Evolutionary conservation across 2,888 invertebrate genomes (phyloP).

Genomic region (Lordiphosa andalusiaca): DNA sequence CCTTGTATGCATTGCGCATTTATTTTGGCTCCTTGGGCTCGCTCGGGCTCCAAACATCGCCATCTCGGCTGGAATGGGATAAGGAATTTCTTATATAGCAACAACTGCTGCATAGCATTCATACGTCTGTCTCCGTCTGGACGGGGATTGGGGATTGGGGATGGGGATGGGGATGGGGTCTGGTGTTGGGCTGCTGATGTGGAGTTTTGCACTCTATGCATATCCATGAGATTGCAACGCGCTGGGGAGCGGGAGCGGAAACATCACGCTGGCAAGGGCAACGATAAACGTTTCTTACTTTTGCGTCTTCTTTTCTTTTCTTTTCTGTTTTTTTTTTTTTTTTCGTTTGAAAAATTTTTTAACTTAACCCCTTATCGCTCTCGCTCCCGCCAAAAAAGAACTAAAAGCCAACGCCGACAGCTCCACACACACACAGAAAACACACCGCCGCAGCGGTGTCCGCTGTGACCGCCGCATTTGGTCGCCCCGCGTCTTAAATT

Average conservation of each 20-base stretch:
- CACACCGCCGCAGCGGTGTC: constrained; percentile 3
- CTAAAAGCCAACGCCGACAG: constrained; percentile 41
- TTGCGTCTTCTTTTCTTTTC: constrained; percentile 2
- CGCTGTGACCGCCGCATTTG: constrained; percentile 9
- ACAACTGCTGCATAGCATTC: constrained; percentile 66
- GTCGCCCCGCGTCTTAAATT: constrained; percentile 48
- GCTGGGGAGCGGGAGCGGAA: constrained; percentile 12
- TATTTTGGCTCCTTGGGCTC: constrained; percentile 44
- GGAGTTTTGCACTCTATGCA: constrained; percentile 47
- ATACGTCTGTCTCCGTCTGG: constrained; percentile 37
- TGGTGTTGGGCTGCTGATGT: no score
- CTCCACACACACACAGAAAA: no score
- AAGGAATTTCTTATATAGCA: constrained; percentile 72
- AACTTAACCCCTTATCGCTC: constrained; percentile 62
- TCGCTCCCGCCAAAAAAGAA: constrained; percentile 45
- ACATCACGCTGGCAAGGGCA: constrained; percentile 19
- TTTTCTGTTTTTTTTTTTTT: constrained; percentile 9
- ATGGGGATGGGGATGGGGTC: no score
- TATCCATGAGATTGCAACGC: constrained; percentile 58
- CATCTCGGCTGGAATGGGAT: constrained; percentile 53
- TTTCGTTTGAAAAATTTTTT: constrained; percentile 52
- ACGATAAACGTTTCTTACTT: constrained; percentile 44
- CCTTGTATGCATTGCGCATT: constrained; percentile 70
- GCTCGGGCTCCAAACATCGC: constrained; percentile 7
- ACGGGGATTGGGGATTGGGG: no score